Base-by-base conservation (phyloP, 1,140 invertebrate genomes). In the Parapsyche elsis region DNA sequence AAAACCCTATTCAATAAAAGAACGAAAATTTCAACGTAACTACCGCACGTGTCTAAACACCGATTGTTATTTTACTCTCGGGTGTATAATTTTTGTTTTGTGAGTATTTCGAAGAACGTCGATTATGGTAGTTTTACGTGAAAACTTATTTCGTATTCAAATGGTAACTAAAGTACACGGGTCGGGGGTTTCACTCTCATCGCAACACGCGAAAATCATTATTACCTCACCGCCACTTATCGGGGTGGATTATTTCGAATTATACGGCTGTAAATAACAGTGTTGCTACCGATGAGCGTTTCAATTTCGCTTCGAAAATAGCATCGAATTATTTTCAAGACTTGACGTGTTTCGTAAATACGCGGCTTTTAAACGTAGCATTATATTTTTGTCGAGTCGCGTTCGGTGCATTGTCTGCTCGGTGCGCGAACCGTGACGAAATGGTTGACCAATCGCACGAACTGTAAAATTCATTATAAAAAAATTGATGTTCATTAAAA, bases 151-250 rank as follows among this genome's bases (percentile, higher is more conserved):
- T 67, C 64, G 64, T 67, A 30, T 67, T 61, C 57, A 61, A 61
- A 61, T 61, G 9, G 57, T 9, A 19, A 19, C 57, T 9, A 61
- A 61, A n/a, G 57, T 61, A 61, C 57, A 9, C n/a, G 57, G 12
- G 10, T 53, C 49, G 1, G 4, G n/a, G 2, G 1, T 53, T 12
- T 53, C 24, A 9, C 24, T 67, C 21, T 23, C 64, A 24, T 30
- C 64, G 16, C 49, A 67, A 23, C 64, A 67, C 24, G 64, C 64
- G n/a, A 67, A 67, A 67, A 67, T 67, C 24, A 67, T 30, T 67
- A 61, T 61, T 61, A 61, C 57, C 21, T 19, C 21, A 21, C 0
- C 19, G n/a, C n/a, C 57, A 61, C 57, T 19, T 21, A 19, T 19
- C 57, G 57, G 21, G 16, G n/a, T 19, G 57, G 21, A 67, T 67